phyloP scores from a whole-genome alignment of 2,113 vertebrate genomes.

The Phaethornis superciliosus region DNA sequence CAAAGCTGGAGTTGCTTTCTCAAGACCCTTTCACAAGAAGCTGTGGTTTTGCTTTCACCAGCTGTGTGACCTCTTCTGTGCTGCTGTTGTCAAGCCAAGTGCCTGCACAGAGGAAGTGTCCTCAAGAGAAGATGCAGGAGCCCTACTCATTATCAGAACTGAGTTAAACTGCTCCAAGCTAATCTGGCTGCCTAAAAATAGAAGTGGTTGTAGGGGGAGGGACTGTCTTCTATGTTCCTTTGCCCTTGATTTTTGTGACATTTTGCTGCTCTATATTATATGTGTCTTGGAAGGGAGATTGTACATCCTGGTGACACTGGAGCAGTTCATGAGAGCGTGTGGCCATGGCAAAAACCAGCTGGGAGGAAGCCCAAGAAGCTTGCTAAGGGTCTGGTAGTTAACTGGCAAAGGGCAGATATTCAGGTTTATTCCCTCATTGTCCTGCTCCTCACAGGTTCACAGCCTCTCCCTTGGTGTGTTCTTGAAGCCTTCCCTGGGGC shows the following conservation, averaged over 20 bases:
- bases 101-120: background rate
- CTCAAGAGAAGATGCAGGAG: constrained; percentile 45
- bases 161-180: constrained; percentile 57
- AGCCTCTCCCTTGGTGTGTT: background rate
- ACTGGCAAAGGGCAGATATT: background rate
- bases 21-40: background rate
- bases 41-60: fast-evolving
- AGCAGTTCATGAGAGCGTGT: background rate
- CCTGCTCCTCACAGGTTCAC: background rate
- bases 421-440: background rate
- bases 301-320: background rate
- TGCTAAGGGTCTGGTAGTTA: background rate
- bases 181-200: constrained; percentile 58
- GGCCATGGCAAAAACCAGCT: background rate
- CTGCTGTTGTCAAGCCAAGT: background rate
- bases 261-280: constrained; percentile 34
- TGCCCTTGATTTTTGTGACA: constrained; percentile 59
- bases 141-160: constrained; percentile 33
- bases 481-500: background rate
- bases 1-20: background rate
- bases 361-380: background rate
- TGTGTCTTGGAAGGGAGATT: background rate
- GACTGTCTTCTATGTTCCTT: background rate
- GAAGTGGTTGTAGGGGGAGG: constrained; percentile 22
- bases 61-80: background rate